Percentiles rank a stretch among this genome's conserved stretches.
These are phyloP conservation scores for Sparus aurata DNA, from an alignment of 2,797 vertebrate genomes.

Conservation along the genomic window DNA sequence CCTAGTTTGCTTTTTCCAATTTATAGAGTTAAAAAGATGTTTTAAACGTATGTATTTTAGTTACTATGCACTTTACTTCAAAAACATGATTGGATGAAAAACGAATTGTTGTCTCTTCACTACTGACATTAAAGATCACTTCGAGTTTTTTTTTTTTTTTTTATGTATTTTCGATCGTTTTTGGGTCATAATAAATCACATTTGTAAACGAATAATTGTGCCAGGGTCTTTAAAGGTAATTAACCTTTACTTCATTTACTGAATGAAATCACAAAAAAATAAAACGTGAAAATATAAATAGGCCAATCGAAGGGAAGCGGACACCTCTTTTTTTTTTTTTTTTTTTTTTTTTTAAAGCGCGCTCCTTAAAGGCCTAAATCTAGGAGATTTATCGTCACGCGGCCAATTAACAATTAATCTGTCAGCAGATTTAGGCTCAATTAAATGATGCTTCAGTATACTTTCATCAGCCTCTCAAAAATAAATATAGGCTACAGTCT, in stretches of 20 bases:
- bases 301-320: background rate
- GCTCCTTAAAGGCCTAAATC: slow-evolving; percentile 12
- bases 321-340: no score
- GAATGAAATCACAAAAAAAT: background rate
- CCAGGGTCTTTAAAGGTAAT: background rate
- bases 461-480: no score
- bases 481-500: background rate
- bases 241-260: background rate
- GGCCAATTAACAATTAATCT: slow-evolving; percentile 8
- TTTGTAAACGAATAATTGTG: background rate
- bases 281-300: background rate
- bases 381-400: slow-evolving; percentile 1
- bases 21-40: background rate
- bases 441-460: background rate
- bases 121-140: background rate
- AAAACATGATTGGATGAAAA: background rate
- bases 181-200: background rate
- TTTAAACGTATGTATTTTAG: no score
- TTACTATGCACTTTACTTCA: background rate
- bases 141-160: background rate
- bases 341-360: no score
- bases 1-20: background rate
- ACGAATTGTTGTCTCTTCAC: background rate
- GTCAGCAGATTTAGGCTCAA: slow-evolving; percentile 8
- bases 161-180: background rate